Base-by-base conservation (phyloP, 2,888 invertebrate genomes). In the Gymnoscelis rufifasciata region DNA sequence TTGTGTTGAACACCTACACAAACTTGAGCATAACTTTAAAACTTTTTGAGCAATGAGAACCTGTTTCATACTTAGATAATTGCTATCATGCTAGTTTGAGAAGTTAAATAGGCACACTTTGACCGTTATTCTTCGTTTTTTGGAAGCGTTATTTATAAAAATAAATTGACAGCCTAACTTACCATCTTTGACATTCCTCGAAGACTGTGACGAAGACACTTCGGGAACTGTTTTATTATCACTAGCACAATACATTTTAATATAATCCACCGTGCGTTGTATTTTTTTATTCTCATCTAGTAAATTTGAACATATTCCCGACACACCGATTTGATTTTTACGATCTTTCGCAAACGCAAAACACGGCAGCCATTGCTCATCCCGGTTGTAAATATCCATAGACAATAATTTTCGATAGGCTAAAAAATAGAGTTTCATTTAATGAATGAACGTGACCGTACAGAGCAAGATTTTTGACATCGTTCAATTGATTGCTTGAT, bases 131-230 rank as follows among this genome's bases (percentile, higher is more conserved):
- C 31, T 23, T 5, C 7, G 13, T 13, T 31, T 43, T 39, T 40
- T 15, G 13, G 10, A 31, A 33, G 42, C 23, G 29, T 15, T 43
- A 49, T 38, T 41, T 29, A 38, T 43, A 44, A 48, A 58, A 59
- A 53, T 64, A 19, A 57, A 38, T 48, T 65, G 68, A 64, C 68
- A 68, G 68, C 63, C 26, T 72, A 75, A 90, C 92, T 91, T 90
- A 93, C 93, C 93, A 90, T 93, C 93, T 91, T 92, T 93, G 89
- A 91, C 90, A 89, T 90, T 91, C 89, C 91, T 91, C 78, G 91
- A 83, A 86, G 90, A 90, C 88, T 91, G 92, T 76, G 91, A 92
- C 89, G 90, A 92, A 89, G 90, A 92, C 90, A 90, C 91, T 91
- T 91, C 92, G 89, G 90, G 90, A 86, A 91, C 91, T 83, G 91